phyloP scores from a whole-genome alignment of 37 sponge, comb jelly and placozoan species.

The Beroe ovata region DNA sequence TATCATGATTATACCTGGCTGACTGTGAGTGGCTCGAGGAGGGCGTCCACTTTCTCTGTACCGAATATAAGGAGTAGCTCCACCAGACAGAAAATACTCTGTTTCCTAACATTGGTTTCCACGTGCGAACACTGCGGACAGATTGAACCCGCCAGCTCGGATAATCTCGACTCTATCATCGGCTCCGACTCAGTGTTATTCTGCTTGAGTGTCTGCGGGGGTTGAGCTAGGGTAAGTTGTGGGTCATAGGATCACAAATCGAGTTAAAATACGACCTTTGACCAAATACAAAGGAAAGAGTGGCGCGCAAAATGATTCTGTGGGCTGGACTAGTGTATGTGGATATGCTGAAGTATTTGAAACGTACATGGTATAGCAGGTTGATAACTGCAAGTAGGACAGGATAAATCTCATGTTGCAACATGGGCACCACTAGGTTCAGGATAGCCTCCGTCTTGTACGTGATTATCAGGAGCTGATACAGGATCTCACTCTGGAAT shows the following conservation, averaged over 20 bases:
- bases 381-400: slow-evolving; percentile 45
- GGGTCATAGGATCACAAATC: too few species aligned
- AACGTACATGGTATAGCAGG: slow-evolving; percentile 35
- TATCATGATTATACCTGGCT: too few species aligned
- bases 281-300: too few species aligned
- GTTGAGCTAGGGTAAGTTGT: too few species aligned
- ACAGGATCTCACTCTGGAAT: slow-evolving; percentile 23
- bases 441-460: slow-evolving; percentile 31
- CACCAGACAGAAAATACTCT: slow-evolving; percentile 61
- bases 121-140: slow-evolving; percentile 67
- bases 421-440: slow-evolving; percentile 23
- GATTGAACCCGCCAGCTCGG: not conserved
- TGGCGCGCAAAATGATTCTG: too few species aligned
- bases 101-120: slow-evolving; percentile 59
- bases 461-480: slow-evolving; percentile 10
- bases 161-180: slow-evolving; percentile 7
- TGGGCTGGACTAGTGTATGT: too few species aligned
- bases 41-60: slow-evolving; percentile 21
- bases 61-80: slow-evolving; percentile 60
- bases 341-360: too few species aligned
- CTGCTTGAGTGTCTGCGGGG: slow-evolving; percentile 31
- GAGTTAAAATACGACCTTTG: too few species aligned
- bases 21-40: slow-evolving; percentile 15
- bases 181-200: slow-evolving; percentile 16
- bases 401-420: slow-evolving; percentile 45